A percentile compares a stretch with the other conserved stretches of the same genome.
Conservation (phyloP, 2,888 invertebrate species). For the Limnephilus lunatus region DNA sequence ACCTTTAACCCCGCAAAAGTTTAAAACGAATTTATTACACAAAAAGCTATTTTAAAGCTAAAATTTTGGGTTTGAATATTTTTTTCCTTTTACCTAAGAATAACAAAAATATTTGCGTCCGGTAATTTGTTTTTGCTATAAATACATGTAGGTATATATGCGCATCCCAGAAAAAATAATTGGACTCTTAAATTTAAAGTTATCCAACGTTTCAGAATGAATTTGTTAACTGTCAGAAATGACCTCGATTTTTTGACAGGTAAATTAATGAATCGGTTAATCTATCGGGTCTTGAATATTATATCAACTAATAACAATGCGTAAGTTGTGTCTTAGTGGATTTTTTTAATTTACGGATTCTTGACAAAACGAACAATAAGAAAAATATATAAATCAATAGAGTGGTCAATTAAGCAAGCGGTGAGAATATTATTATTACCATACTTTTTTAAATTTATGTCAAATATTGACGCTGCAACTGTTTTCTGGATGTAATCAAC, state of each 20-base stretch:
- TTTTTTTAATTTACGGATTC: too few relatives aligned
- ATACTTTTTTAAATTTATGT: too few relatives aligned
- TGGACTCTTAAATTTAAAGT: neutral
- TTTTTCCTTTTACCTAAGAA: neutral
- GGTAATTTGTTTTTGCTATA: neutral
- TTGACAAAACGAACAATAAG: too few relatives aligned
- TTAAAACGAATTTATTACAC: neutral
- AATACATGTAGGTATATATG: neutral
- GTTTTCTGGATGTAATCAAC: too few relatives aligned
- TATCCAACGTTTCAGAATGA: neutral
- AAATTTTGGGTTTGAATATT: neutral
- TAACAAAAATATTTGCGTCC: slow-evolving; percentile 12
- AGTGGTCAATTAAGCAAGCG: too few relatives aligned
- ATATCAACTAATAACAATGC: neutral
- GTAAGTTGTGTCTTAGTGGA: too few relatives aligned
- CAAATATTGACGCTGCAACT: too few relatives aligned
- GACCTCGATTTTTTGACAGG: too few relatives aligned
- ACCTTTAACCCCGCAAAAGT: neutral
- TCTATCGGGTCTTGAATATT: neutral
- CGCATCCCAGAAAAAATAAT: neutral
- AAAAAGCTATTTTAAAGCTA: neutral
- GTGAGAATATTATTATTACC: too few relatives aligned
- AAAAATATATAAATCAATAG: too few relatives aligned
- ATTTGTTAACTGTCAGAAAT: neutral
- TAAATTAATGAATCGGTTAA: neutral